phyloP scores from a whole-genome alignment of 2,888 invertebrate genomes.

The Cheilosia impressa region DNA sequence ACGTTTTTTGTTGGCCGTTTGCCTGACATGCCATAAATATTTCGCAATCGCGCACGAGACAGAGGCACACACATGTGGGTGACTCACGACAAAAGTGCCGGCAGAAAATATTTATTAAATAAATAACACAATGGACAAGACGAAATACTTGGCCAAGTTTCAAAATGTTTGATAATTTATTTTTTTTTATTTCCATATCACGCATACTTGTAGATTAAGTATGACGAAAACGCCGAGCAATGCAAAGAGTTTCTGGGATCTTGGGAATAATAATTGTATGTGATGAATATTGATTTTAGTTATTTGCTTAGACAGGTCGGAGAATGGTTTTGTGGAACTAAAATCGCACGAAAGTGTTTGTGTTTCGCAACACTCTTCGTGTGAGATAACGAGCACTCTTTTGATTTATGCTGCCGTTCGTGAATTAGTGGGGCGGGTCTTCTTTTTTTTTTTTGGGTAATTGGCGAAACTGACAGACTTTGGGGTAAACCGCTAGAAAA shows the following conservation, averaged over 20 bases:
- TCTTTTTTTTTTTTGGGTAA: constrained; percentile 3
- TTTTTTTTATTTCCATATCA: background rate
- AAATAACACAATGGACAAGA: constrained; percentile 41
- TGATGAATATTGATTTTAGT: constrained; percentile 34
- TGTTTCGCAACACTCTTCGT: constrained; percentile 30
- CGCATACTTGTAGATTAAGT: background rate
- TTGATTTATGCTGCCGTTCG: constrained; percentile 23
- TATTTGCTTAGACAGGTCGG: background rate
- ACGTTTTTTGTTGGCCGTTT: background rate
- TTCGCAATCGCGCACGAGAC: constrained; percentile 18
- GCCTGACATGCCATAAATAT: constrained; percentile 5
- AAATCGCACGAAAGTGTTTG: no score
- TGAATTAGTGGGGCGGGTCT: background rate
- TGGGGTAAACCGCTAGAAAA: no score
- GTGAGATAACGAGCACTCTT: constrained; percentile 20
- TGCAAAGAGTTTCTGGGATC: constrained; percentile 4
- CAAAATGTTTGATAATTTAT: constrained; percentile 48
- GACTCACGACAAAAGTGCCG: constrained; percentile 47
- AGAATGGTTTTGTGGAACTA: constrained; percentile 17
- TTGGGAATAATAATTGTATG: constrained; percentile 1
- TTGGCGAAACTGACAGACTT: constrained; percentile 1
- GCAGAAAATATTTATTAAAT: constrained; percentile 27
- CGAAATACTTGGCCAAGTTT: constrained; percentile 64
- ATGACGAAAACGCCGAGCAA: constrained; percentile 16
- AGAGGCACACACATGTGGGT: constrained; percentile 42